Conservation (phyloP, 2,888 invertebrate species). For the Heterodera filipjevi region DNA sequence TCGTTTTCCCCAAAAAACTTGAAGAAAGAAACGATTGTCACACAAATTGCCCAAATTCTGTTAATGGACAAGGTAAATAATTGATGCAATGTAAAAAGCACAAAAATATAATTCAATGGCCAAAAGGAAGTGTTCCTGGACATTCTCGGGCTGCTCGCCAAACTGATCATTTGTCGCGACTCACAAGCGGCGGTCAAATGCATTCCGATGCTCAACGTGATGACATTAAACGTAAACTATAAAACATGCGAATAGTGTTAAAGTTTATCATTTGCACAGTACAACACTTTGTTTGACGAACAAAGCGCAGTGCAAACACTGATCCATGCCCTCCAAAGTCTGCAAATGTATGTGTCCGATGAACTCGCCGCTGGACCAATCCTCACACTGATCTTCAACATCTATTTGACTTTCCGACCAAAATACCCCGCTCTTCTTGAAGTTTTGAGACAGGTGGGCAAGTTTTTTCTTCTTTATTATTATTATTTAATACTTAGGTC, state of each 20-base stretch:
- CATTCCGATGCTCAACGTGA: constrained; percentile 43
- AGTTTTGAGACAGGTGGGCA: constrained; percentile 33
- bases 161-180: constrained; percentile 47
- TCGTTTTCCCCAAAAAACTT: constrained; percentile 32
- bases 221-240: constrained; percentile 28
- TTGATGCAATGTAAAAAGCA: not conserved
- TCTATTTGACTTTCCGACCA: constrained; percentile 45
- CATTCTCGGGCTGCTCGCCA: constrained; percentile 41
- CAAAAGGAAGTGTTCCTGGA: constrained; percentile 37
- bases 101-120: constrained; percentile 15
- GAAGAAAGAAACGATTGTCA: constrained; percentile 37
- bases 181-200: constrained; percentile 42
- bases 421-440: constrained; percentile 37
- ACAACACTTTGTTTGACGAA: constrained; percentile 40
- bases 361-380: constrained; percentile 48
- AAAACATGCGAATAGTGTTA: not conserved
- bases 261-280: constrained; percentile 29
- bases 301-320: constrained; percentile 43
- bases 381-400: constrained; percentile 43
- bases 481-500: constrained; percentile 33
- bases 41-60: constrained; percentile 29
- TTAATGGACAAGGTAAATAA: not conserved
- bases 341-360: constrained; percentile 50
- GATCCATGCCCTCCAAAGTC: constrained; percentile 37
- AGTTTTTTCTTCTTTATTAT: not conserved